phyloP scores from a whole-genome alignment of 1,140 invertebrate genomes.

The Pemphigus obesinymphae region DNA sequence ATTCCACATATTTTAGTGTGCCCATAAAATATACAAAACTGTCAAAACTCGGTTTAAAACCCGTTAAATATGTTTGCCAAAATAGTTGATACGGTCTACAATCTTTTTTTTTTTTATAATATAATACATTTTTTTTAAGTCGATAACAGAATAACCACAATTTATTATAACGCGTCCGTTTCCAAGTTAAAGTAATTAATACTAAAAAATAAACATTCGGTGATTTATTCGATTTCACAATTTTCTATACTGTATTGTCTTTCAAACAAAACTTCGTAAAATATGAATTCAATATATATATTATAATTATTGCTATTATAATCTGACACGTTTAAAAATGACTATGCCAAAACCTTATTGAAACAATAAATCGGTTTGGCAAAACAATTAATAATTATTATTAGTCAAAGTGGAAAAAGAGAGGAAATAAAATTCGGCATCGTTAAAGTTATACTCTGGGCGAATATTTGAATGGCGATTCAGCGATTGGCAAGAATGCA shows the following conservation, averaged over 20 bases:
- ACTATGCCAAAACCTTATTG: background rate
- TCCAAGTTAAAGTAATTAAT: background rate
- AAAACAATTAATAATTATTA: background rate
- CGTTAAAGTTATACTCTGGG: background rate
- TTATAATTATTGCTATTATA: background rate
- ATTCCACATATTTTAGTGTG: no score
- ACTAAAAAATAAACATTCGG: background rate
- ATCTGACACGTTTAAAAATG: background rate
- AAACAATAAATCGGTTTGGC: background rate
- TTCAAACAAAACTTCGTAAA: background rate
- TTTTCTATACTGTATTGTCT: background rate
- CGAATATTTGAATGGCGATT: background rate
- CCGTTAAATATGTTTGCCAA: background rate
- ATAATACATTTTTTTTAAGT: background rate
- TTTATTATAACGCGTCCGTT: background rate
- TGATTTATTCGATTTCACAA: slow-evolving; percentile 2
- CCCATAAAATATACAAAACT: no score
- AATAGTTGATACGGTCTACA: background rate
- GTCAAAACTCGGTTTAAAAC: background rate
- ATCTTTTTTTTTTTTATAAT: no score
- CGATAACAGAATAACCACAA: background rate
- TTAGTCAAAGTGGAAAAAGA: background rate
- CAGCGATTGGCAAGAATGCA: background rate
- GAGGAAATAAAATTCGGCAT: background rate
- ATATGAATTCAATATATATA: background rate